Percentiles rank a stretch among this genome's conserved stretches.
phyloP scores from a whole-genome alignment of 2,888 invertebrate species.

The Eupeodes luniger region DNA sequence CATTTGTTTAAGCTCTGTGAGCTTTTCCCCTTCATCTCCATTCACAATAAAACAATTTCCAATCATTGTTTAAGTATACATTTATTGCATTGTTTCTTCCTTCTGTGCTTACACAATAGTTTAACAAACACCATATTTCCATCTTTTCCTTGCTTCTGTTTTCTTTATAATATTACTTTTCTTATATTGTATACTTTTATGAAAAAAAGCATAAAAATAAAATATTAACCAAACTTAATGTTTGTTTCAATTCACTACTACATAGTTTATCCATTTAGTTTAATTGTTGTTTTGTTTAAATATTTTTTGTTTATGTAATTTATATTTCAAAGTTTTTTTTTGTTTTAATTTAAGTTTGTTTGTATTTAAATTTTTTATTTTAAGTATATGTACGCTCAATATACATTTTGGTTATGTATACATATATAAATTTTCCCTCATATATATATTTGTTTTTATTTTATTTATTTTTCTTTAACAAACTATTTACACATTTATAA shows the following conservation, averaged over 20 bases:
- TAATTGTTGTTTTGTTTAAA: constrained; percentile 29
- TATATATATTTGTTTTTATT: constrained; percentile 57
- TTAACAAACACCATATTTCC: constrained; percentile 76
- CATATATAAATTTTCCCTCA: constrained; percentile 40
- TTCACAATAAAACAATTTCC: neutral
- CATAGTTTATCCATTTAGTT: constrained; percentile 19
- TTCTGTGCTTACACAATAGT: constrained; percentile 83
- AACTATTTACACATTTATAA: constrained; percentile 74
- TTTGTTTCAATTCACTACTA: constrained; percentile 33
- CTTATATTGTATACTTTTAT: constrained; percentile 62
- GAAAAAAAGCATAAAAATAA: constrained; percentile 71
- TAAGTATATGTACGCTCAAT: constrained; percentile 21
- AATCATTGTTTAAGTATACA: constrained; percentile 80
- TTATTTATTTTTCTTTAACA: constrained; percentile 72
- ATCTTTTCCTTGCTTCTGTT: constrained; percentile 22
- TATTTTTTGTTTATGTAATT: constrained; percentile 32
- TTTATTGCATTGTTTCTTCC: constrained; percentile 83
- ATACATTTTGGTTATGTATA: constrained; percentile 39
- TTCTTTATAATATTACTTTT: constrained; percentile 47
- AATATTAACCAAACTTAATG: constrained; percentile 64
- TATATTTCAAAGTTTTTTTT: constrained; percentile 1
- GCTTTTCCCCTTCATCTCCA: no score
- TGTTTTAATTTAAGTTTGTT: constrained; percentile 21
- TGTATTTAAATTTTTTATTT: constrained; percentile 28
- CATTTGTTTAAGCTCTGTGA: no score